phyloP scores from a whole-genome alignment of 2,888 invertebrate species.

The Acrobasis suavella region DNA sequence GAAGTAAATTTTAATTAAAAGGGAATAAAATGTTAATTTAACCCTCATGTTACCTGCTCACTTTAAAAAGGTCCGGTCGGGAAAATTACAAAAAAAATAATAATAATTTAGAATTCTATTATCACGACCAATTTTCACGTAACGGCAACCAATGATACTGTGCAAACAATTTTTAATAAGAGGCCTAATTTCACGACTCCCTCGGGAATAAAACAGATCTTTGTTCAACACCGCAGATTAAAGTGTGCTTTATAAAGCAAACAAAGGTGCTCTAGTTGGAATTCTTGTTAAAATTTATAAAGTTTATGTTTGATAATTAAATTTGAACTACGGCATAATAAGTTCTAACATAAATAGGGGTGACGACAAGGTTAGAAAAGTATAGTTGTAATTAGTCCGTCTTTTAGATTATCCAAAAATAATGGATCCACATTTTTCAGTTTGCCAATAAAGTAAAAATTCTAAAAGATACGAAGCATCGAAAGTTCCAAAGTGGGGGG shows the following conservation, averaged over 20 bases:
- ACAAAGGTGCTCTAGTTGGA: neutral
- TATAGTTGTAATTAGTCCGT: no score
- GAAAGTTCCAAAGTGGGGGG: no score
- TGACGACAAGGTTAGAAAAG: no score
- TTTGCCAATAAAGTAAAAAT: no score
- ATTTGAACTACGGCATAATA: no score
- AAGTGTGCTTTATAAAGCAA: neutral
- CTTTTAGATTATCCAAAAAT: no score
- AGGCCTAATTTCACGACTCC: neutral
- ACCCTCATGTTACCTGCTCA: neutral
- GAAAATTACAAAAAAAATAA: neutral
- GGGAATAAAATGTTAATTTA: neutral
- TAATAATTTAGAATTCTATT: constrained; percentile 1
- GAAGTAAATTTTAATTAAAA: no score
- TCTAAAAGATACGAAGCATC: no score
- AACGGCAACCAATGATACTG: neutral
- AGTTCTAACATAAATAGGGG: no score
- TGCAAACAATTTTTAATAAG: constrained; percentile 3
- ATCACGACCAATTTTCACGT: constrained; percentile 1
- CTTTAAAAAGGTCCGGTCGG: neutral
- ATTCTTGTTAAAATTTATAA: neutral
- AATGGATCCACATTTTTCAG: no score
- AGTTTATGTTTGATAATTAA: neutral
- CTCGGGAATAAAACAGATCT: neutral
- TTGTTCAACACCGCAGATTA: neutral